A percentile compares a stretch with the other conserved stretches of the same genome.
Evolutionary conservation across 1,140 invertebrate species (phyloP).

Genomic region (Nebria ingens): DNA sequence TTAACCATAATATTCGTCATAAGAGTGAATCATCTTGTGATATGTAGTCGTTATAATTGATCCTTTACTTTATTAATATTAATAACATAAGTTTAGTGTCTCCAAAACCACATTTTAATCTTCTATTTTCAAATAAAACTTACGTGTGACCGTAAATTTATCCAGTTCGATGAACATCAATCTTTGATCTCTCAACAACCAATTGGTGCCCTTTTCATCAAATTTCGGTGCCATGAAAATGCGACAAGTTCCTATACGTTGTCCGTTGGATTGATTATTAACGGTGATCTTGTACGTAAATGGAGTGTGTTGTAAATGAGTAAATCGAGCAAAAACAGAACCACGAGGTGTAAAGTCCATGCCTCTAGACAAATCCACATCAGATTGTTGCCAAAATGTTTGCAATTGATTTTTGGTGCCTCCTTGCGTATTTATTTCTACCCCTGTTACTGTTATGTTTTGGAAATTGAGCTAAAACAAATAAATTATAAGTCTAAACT

Average conservation of each 20-base stretch:
- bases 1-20: neutral
- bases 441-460: constrained; percentile 20
- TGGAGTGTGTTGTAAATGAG: constrained; percentile 58
- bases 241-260: constrained; percentile 56
- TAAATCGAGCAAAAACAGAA: constrained; percentile 36
- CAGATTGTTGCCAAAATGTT: constrained; percentile 42
- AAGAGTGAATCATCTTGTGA: neutral
- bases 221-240: constrained; percentile 63
- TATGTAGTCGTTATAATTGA: constrained; percentile 8
- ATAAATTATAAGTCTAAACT: too few relatives aligned
- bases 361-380: constrained; percentile 39
- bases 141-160: constrained; percentile 57
- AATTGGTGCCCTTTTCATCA: constrained; percentile 54
- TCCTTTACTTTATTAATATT: too few relatives aligned
- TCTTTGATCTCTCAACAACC: constrained; percentile 54
- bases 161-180: constrained; percentile 67
- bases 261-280: constrained; percentile 43
- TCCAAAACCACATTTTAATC: too few relatives aligned
- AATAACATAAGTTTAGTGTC: too few relatives aligned
- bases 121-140: constrained; percentile 27
- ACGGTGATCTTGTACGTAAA: constrained; percentile 54
- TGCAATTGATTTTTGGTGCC: constrained; percentile 27
- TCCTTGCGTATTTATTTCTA: constrained; percentile 18
- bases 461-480: constrained; percentile 24
- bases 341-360: constrained; percentile 38